A percentile compares a stretch with the other conserved stretches of the same genome.
These are phyloP conservation scores for Montipora foliosa DNA, from an alignment of 64 coral and sea anemone species.

Conservation along the genomic window DNA sequence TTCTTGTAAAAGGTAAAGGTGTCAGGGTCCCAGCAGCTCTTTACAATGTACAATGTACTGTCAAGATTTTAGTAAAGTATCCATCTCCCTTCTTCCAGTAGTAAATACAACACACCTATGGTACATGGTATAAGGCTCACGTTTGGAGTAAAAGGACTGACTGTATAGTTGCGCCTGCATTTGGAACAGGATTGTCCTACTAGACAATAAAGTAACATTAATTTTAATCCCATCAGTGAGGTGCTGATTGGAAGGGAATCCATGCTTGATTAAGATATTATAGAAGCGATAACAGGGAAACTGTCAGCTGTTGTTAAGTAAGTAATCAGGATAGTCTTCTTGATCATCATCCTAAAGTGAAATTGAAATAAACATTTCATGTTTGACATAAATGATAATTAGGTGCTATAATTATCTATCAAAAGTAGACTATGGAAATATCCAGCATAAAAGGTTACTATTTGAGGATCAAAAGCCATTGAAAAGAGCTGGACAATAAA, in stretches of 20 bases:
- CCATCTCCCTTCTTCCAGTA: too few relatives aligned
- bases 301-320: not conserved
- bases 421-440: too few relatives aligned
- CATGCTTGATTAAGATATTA: not conserved
- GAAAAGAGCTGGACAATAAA: too few relatives aligned
- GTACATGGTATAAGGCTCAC: too few relatives aligned
- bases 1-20: too few relatives aligned
- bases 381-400: not conserved
- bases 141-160: too few relatives aligned
- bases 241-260: not conserved
- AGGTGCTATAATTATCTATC: not conserved
- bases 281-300: not conserved
- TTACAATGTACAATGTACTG: too few relatives aligned
- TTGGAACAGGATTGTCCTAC: not conserved
- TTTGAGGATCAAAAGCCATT: too few relatives aligned
- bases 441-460: too few relatives aligned
- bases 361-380: not conserved
- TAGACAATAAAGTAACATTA: not conserved
- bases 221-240: not conserved
- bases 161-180: not conserved
- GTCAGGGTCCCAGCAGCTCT: too few relatives aligned
- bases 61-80: too few relatives aligned
- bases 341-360: constrained; percentile 17
- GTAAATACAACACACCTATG: too few relatives aligned
- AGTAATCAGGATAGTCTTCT: not conserved